Conservation (phyloP, 2,113 vertebrate species). For the Gavia stellata region DNA sequence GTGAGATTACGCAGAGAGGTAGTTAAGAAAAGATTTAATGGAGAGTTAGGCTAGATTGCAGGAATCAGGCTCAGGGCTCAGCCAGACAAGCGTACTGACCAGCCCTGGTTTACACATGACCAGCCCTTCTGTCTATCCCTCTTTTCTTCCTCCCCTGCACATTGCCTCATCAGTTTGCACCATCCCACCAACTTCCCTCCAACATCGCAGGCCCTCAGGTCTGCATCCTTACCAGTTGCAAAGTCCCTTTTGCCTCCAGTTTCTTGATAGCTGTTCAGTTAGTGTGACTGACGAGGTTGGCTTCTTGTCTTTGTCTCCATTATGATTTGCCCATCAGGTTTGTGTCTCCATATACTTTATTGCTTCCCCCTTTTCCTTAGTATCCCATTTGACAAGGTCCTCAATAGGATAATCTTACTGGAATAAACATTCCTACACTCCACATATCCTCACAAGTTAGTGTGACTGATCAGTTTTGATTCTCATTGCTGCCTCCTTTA, state of each 20-base stretch:
- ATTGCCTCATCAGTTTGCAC: not conserved
- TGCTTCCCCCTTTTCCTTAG: not conserved
- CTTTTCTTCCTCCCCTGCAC: not conserved
- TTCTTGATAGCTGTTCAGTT: not conserved
- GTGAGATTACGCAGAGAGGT: not conserved
- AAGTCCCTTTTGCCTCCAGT: not conserved
- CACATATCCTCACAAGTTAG: not conserved
- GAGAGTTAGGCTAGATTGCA: not conserved
- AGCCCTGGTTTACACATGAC: fast-evolving
- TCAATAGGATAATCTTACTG: not conserved
- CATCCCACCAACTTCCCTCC: not conserved
- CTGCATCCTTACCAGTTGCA: not conserved
- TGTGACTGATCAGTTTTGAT: not conserved
- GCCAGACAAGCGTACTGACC: not conserved
- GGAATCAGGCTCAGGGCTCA: not conserved
- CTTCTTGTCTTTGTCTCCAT: not conserved
- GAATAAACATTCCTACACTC: not conserved
- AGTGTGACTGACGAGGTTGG: not conserved
- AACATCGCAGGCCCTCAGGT: not conserved
- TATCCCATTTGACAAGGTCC: not conserved
- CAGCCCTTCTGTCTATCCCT: not conserved
- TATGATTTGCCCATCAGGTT: not conserved
- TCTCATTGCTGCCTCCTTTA: not conserved
- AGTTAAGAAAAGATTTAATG: not conserved
- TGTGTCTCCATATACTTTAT: not conserved